A percentile compares a stretch with the other conserved stretches of the same genome.
phyloP scores from a whole-genome alignment of 1,140 invertebrate genomes.

The Conopomorpha cramerella region DNA sequence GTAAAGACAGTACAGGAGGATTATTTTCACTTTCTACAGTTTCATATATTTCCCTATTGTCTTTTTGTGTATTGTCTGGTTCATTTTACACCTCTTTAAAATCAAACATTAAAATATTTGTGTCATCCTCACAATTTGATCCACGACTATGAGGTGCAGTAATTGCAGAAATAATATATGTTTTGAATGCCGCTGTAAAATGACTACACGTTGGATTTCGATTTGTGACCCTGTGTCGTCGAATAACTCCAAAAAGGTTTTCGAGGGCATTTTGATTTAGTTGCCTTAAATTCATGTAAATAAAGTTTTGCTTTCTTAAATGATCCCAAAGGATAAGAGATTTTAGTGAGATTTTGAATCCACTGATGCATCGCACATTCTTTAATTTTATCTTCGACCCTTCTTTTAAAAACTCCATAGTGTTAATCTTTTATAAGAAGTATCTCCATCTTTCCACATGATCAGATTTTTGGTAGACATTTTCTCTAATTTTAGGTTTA shows the following conservation, averaged over 20 bases:
- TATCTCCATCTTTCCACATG: slow-evolving; percentile 5
- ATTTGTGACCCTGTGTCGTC: background rate
- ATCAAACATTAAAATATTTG: background rate
- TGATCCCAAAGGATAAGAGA: slow-evolving; percentile 9
- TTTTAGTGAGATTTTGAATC: slow-evolving; percentile 6
- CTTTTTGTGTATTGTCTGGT: too few species aligned
- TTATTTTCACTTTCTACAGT: too few species aligned
- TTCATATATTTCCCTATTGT: too few species aligned
- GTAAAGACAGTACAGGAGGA: too few species aligned
- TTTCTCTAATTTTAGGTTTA: slow-evolving; percentile 7
- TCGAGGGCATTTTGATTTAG: background rate
- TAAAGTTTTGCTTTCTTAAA: slow-evolving; percentile 3
- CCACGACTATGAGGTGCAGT: background rate
- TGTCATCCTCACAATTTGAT: background rate
- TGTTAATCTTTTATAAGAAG: slow-evolving; percentile 5
- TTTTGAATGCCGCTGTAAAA: background rate
- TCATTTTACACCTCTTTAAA: too few species aligned
- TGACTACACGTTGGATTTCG: background rate
- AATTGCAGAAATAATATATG: background rate
- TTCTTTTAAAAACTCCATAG: slow-evolving; percentile 4
- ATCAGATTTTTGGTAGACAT: slow-evolving; percentile 7
- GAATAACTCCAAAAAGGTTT: background rate
- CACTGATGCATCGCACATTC: slow-evolving; percentile 9
- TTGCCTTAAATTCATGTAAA: background rate
- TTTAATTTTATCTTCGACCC: slow-evolving; percentile 3